Evolutionary conservation across 2,113 vertebrate genomes (phyloP).

Genomic region (Galemys pyrenaicus): DNA sequence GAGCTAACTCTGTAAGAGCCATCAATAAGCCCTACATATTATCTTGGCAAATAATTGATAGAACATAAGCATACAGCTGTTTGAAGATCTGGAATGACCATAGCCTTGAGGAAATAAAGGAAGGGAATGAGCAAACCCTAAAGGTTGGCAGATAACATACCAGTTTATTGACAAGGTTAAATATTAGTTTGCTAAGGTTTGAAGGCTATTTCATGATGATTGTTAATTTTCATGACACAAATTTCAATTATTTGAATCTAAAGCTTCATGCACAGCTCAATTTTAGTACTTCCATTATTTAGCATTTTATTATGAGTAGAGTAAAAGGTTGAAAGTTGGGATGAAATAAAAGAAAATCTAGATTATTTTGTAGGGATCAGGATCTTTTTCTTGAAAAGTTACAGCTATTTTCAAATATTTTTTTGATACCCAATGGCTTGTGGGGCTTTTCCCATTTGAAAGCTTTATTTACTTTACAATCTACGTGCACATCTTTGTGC

Average conservation of each 20-base stretch:
- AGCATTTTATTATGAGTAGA: background rate
- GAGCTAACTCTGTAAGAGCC: background rate
- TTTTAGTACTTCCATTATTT: slow-evolving; percentile 43
- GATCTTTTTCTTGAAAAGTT: background rate
- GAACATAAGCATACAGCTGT: background rate
- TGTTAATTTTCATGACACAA: background rate
- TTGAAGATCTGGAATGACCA: slow-evolving; percentile 32
- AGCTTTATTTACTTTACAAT: slow-evolving; percentile 5
- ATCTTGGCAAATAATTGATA: slow-evolving; percentile 20
- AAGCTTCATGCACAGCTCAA: background rate
- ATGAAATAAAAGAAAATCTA: background rate
- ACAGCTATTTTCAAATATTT: slow-evolving; percentile 5
- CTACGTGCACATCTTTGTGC: slow-evolving; percentile 13
- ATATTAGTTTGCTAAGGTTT: slow-evolving; percentile 1
- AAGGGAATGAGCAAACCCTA: background rate
- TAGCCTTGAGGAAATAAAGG: background rate
- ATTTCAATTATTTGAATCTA: slow-evolving; percentile 31
- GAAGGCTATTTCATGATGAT: slow-evolving; percentile 30
- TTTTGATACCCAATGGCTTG: background rate
- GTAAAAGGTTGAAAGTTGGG: slow-evolving; percentile 31
- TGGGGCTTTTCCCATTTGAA: background rate
- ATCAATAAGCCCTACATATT: background rate
- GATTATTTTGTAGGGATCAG: background rate
- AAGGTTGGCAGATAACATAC: background rate
- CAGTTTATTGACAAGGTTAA: slow-evolving; percentile 17